Evolutionary conservation across 1,140 invertebrate species (phyloP), one percentile per base, ranked within the genome.

Genomic region (Bombus breviceps): DNA sequence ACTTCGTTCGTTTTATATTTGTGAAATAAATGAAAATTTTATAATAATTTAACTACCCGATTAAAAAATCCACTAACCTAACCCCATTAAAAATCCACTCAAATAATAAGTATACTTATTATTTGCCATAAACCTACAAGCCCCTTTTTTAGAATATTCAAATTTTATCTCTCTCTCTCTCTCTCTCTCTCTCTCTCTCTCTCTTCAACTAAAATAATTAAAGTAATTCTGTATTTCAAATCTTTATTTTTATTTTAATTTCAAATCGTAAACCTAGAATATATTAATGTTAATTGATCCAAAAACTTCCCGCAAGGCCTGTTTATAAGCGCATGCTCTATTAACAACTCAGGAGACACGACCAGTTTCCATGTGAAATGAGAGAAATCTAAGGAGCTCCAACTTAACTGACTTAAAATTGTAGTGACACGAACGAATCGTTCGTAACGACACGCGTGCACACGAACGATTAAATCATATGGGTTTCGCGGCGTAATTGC

Each of bases 381-480:
- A 22, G 47, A 53, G 47, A 53, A 8, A 43, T n/a, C 59, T 13
- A 25, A 34, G 9, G 32, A 22, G 32, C 47, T 13, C 13, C 43
- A 37, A 73, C 22, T 10, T 22, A 22, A 53, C 47, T 22, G 18
- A 22, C 18, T 53, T 22, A 53, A 0, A 22, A 22, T 22, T 18
- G 34, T 18, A 10, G 32, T 9, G 66, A 32, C 47, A 53, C n/a
- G n/a, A 32, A 32, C 12, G 62, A 28, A 15, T 1, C 34, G 22
- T 25, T 34, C 3, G 34, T 22, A 69, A 71, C 28, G 39, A 28
- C 18, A n/a, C n/a, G 69, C 53, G 71, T 74, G 80, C 80, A n/a
- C 59, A 15, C 57, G 32, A 39, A 78, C 37, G 72, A 89, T 90
- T 87, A 87, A 73, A 89, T 90, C 77, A 80, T 75, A 71, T 69